Conservation (phyloP, 1,140 invertebrate species). For the Eriocheir sinensis region DNA sequence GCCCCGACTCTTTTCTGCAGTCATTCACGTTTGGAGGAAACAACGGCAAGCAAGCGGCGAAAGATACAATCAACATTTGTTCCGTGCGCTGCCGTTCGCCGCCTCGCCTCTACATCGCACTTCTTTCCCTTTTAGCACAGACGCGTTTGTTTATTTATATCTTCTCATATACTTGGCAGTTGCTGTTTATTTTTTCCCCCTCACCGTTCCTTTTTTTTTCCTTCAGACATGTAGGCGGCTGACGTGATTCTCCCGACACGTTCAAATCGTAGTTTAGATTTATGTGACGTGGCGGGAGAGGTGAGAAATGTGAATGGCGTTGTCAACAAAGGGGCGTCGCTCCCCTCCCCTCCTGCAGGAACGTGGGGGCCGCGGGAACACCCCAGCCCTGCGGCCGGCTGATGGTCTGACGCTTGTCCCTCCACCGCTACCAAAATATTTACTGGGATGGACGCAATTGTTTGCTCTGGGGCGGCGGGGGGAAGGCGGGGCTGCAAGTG, state of each 20-base stretch:
- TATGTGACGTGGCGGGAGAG: conserved; percentile 74
- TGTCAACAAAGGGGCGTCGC: conserved; percentile 73
- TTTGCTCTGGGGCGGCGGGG: conserved; percentile 60
- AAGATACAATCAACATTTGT: conserved; percentile 26
- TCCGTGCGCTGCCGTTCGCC: neutral
- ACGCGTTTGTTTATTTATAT: neutral
- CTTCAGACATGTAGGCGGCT: conserved; percentile 48
- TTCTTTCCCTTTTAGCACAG: conserved; percentile 1
- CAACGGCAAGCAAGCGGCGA: neutral
- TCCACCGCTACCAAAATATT: conserved; percentile 71
- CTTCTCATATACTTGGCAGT: conserved; percentile 41
- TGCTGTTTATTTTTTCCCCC: conserved; percentile 41
- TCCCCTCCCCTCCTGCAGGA: conserved; percentile 44
- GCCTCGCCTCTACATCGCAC: neutral
- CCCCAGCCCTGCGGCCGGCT: conserved; percentile 49
- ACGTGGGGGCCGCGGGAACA: neutral
- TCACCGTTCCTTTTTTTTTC: conserved; percentile 55
- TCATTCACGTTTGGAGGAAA: neutral
- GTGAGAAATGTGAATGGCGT: conserved; percentile 77
- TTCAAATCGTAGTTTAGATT: conserved; percentile 75
- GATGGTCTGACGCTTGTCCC: conserved; percentile 62
- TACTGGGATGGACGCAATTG: conserved; percentile 62
- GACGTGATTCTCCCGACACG: conserved; percentile 71
- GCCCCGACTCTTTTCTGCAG: conserved; percentile 52
- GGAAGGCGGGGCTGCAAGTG: conserved; percentile 15